phyloP scores from a whole-genome alignment of 2,113 vertebrate species.

The Cinclus cinclus region DNA sequence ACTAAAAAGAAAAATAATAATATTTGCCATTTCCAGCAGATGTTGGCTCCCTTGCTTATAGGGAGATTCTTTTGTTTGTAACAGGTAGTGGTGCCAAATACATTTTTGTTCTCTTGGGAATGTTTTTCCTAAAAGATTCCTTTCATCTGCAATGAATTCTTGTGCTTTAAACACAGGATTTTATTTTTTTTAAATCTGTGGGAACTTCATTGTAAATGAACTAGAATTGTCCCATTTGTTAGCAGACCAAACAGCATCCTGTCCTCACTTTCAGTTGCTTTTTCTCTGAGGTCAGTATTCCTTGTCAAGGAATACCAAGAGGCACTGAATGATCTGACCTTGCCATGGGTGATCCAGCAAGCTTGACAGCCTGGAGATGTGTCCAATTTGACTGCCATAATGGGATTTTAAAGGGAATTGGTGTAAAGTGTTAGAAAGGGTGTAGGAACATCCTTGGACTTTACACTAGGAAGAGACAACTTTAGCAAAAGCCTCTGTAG shows the following conservation, averaged over 20 bases:
- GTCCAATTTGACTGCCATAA: not conserved
- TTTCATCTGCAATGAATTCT: conserved; percentile 1
- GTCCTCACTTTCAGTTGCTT: not conserved
- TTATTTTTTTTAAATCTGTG: not conserved
- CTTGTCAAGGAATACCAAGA: not conserved
- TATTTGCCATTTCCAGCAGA: not conserved
- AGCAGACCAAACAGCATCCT: not conserved
- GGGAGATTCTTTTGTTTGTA: not conserved
- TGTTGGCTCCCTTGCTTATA: not conserved
- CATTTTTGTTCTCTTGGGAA: not conserved
- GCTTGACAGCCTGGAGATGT: not conserved
- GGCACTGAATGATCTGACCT: not conserved
- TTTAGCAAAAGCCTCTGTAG: not conserved
- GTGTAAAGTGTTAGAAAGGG: not conserved
- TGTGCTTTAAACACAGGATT: not conserved
- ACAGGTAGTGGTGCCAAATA: not conserved
- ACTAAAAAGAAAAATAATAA: not conserved
- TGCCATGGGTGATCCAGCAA: not conserved
- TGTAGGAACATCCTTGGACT: not conserved
- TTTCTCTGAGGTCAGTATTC: not conserved
- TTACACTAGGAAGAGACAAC: not conserved
- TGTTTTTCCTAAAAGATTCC: not conserved
- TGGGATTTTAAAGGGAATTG: not conserved
- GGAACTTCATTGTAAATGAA: not conserved
- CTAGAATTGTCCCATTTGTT: not conserved